Evolutionary conservation across 2,113 vertebrate species (phyloP), one percentile per base, ranked within the genome.

Genomic region (Prinia subflava): DNA sequence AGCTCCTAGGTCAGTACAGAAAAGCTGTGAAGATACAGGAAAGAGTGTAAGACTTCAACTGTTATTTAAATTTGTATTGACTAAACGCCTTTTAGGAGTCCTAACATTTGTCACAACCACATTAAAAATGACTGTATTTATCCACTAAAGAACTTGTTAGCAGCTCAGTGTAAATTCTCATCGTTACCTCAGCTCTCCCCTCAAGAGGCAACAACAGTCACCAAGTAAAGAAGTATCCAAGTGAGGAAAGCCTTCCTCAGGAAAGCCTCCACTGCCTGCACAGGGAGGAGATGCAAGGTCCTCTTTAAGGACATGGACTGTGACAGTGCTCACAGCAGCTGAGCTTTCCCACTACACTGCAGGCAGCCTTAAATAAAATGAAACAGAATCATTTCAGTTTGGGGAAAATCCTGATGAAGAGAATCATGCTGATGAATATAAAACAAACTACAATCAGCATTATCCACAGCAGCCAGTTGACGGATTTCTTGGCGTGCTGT

Each of bases 401-500:
- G 74, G 99, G 99, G 95, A 99, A 99, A 83, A 99, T 98, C 50
- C 99, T 98, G 84, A 99, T 99, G 89, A 99, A 99, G 74, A 99
- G 98, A 95, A 99, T 99, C 99, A 99, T 99, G 92, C 99, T 99
- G 94, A 99, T 99, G 93, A 99, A 99, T 85, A 98, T 98, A 94
- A 99, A 99, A 80, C 99, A 99, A 78, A 99, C 99, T 3, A 99
- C 83, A 47, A 99, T 98, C 23, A 99, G 97, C 99, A 99, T 99
- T 39, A 99, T 97, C 99, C 99, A 99, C 30, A 99, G 97, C 13
- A 99, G 97, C 99, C 99, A 99, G 98, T 99, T 99, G 88, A 99
- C 99, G 0, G 99, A 99, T 96, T 99, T 99, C 98, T 99, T 99
- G 1, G 99, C 97, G 3, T 99, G 99, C 93, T 99, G 99, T 81